Percentiles rank a stretch among this genome's conserved stretches.
These are phyloP conservation scores for Catocala sponsa DNA, from an alignment of 2,888 invertebrate species.

Conservation along the genomic window DNA sequence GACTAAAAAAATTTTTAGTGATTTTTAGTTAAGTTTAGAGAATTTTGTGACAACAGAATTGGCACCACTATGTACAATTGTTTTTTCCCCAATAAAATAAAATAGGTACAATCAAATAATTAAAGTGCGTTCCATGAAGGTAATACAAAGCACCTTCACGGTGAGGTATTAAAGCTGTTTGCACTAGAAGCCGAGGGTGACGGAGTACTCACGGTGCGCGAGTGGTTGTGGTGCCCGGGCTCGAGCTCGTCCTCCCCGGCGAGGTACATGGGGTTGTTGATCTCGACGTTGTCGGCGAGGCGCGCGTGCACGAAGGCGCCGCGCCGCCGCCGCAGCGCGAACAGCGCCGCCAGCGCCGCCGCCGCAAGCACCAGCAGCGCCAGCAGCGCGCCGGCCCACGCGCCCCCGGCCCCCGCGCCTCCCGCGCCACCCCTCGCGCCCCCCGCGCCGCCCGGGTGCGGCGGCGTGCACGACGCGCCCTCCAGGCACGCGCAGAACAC, in stretches of 20 bases:
- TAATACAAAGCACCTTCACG: no score
- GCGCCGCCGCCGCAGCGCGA: slow-evolving; percentile 67
- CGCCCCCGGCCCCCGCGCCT: slow-evolving; percentile 56
- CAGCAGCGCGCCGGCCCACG: slow-evolving; percentile 52
- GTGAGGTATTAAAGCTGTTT: no score
- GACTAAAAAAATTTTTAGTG: no score
- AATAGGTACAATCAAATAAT: no score
- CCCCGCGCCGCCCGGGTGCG: slow-evolving; percentile 31
- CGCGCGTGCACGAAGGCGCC: slow-evolving; percentile 93
- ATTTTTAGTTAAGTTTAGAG: no score
- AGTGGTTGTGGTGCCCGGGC: slow-evolving; percentile 39
- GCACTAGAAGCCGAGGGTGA: no score
- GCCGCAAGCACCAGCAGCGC: slow-evolving; percentile 65
- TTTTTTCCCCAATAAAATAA: no score
- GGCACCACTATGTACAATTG: no score
- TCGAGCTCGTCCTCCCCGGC: slow-evolving; percentile 90
- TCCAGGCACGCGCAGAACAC: slow-evolving; percentile 75
- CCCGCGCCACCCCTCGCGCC: not conserved
- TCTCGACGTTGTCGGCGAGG: slow-evolving; percentile 95
- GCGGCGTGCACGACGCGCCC: slow-evolving; percentile 66
- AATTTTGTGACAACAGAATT: no score
- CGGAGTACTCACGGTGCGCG: slow-evolving; percentile 36
- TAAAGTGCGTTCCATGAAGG: no score
- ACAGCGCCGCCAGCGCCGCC: slow-evolving; percentile 63
- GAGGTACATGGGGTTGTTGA: slow-evolving; percentile 95